These are phyloP conservation scores for Macrocentrus cingulum DNA, from an alignment of 1,140 invertebrate genomes.

Conservation along the genomic window DNA sequence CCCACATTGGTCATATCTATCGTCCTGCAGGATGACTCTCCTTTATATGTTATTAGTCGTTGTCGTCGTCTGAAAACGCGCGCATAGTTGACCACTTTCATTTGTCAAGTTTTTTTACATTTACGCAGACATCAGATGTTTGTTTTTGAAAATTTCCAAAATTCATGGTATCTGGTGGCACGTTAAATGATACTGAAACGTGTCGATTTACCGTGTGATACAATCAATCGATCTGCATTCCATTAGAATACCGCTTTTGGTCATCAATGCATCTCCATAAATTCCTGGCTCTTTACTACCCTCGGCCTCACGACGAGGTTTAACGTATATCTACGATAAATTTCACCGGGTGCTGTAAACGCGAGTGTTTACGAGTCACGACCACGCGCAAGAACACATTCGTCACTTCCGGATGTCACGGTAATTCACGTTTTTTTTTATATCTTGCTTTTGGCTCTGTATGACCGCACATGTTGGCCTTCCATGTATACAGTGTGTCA, in stretches of 20 bases:
- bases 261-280: conserved; percentile 16
- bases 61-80: not conserved
- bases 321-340: conserved; percentile 26
- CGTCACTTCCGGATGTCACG: conserved; percentile 10
- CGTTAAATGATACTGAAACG: too few species aligned
- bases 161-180: too few species aligned
- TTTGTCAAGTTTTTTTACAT: conserved; percentile 3
- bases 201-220: not conserved
- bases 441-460: conserved; percentile 7
- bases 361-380: conserved; percentile 24
- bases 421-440: conserved; percentile 22
- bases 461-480: conserved; percentile 2
- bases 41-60: not conserved
- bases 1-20: not conserved
- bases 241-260: not conserved
- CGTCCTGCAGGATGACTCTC: not conserved
- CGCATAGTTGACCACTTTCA: not conserved
- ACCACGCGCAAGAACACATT: conserved; percentile 24
- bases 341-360: conserved; percentile 18
- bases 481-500: not conserved
- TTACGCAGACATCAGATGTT: not conserved
- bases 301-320: conserved; percentile 24
- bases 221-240: conserved; percentile 15
- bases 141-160: too few species aligned
- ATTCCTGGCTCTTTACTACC: conserved; percentile 20